phyloP scores from a whole-genome alignment of 2,113 vertebrate species.

The Xyrauchen texanus region DNA sequence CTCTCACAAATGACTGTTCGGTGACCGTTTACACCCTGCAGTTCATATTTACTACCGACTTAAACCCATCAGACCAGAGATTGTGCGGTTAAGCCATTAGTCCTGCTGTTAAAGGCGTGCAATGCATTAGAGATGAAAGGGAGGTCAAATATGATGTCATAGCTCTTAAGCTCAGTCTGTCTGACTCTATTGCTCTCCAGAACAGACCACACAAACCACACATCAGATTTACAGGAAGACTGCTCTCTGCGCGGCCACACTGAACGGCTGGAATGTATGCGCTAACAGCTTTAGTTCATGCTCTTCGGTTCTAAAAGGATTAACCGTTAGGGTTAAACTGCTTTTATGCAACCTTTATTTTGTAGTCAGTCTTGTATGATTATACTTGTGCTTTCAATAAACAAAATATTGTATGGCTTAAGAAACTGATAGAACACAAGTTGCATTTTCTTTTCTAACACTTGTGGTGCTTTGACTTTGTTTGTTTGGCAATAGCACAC shows the following conservation, averaged over 20 bases:
- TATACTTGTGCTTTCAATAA: no score
- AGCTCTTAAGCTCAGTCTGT: conserved; percentile 12
- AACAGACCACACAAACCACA: conserved; percentile 19
- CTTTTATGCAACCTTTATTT: no score
- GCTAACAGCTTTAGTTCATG: neutral
- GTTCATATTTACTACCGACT: neutral
- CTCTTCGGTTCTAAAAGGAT: neutral
- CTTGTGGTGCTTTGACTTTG: no score
- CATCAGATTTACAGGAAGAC: conserved; percentile 14
- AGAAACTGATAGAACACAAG: no score
- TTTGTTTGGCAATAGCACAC: no score
- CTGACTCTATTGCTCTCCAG: neutral
- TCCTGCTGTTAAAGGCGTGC: neutral
- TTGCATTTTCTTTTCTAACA: no score
- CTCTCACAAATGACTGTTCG: no score
- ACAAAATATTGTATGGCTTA: no score
- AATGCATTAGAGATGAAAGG: conserved; percentile 13
- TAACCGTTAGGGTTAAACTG: no score
- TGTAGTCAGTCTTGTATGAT: no score
- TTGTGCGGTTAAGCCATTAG: conserved; percentile 4
- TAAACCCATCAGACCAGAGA: neutral
- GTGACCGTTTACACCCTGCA: neutral
- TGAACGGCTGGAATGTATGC: neutral
- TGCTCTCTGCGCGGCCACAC: neutral
- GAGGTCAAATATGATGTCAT: conserved; percentile 25